phyloP scores from a whole-genome alignment of 2,113 vertebrate genomes.

The Heliornis fulica region DNA sequence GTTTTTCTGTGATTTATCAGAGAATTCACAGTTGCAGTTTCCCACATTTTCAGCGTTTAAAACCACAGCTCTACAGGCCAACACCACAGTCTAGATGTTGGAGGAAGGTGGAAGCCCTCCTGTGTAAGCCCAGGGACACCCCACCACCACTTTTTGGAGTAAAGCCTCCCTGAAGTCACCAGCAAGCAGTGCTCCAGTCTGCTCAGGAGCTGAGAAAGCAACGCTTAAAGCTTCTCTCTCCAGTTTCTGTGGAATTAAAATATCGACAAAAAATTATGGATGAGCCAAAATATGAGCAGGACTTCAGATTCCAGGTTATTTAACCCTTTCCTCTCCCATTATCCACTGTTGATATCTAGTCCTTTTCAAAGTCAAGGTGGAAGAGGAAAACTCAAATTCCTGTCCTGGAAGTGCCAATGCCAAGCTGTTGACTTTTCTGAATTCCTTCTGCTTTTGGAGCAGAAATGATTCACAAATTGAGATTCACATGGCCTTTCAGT shows the following conservation, averaged over 20 bases:
- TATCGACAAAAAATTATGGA: background rate
- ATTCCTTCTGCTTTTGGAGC: background rate
- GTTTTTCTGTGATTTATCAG: background rate
- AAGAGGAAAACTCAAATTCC: background rate
- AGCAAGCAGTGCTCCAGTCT: background rate
- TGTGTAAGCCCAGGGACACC: background rate
- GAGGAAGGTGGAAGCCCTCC: background rate
- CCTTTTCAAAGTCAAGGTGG: background rate
- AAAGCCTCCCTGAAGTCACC: background rate
- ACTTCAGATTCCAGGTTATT: background rate
- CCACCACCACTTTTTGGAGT: background rate
- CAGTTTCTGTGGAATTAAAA: background rate
- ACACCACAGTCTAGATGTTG: fast-evolving
- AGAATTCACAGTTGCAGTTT: background rate
- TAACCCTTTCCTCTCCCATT: background rate
- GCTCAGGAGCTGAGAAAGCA: background rate
- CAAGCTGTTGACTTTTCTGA: background rate
- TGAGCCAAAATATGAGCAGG: background rate
- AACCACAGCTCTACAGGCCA: background rate
- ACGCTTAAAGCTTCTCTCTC: background rate
- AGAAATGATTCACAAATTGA: background rate
- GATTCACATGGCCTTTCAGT: background rate
- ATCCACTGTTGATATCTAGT: background rate
- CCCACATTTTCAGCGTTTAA: background rate
- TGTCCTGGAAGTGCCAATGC: background rate